Evolutionary conservation across 2,797 vertebrate genomes (phyloP), one percentile per base, ranked within the genome.

Genomic region (Rhyacichthys aspro): DNA sequence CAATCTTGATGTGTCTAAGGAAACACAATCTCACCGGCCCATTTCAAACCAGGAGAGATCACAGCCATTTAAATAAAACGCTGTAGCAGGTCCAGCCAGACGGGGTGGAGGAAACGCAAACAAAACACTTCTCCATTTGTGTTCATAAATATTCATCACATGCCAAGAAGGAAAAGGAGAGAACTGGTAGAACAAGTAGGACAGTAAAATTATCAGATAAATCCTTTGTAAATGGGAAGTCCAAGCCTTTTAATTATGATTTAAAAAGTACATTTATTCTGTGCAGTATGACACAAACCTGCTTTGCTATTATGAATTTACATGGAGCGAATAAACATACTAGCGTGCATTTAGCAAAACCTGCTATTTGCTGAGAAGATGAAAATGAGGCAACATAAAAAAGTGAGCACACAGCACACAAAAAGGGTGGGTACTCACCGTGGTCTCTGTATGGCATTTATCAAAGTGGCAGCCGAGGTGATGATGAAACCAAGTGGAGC

Each of bases 211-310:
- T 83, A 88, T 90, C 71, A 89, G 84, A 86, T 77, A 83, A 90
- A 90, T 88, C 88, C 81, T 78, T 85, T 84, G 83, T 85, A 81
- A 82, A 81, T 74, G 71, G 76, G 68, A 87, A 81, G 84, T 83
- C 82, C 76, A 86, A 82, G 86, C 80, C 67, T 79, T 85, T 90
- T 90, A 90, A 90, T 92, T 90, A 88, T 90, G 87, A 90, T 90
- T 92, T 90, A 92, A 76, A 88, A 87, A 81, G 78, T 37, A 10
- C 79, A 72, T 83, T 84, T 92, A 90, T 93, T 92, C 91, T 89
- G 82, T 78, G 65, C 56, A 39, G 85, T 79, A 89, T 86, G 88
- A 88, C 85, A 88, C 74, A 87, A 87, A 77, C 74, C 79, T 84
- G 69, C 76, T 90, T 90, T 85, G 72, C 73, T 63, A 88, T 90